Conservation (phyloP, 2,797 vertebrate genomes). For the Discoglossus pictus region DNA sequence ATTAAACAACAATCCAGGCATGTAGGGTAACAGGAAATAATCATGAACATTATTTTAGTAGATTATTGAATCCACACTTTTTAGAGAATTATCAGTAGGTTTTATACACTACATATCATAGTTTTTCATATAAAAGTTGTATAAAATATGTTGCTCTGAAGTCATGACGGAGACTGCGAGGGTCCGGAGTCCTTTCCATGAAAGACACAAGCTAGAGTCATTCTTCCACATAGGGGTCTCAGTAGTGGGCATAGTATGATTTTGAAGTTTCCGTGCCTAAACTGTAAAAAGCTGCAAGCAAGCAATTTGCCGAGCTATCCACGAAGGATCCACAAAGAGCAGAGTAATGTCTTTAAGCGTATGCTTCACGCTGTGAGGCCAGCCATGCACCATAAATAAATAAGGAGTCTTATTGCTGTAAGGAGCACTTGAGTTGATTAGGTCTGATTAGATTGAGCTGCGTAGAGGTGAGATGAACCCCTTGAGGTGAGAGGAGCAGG, state of each 20-base stretch:
- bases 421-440: slow-evolving; percentile 38
- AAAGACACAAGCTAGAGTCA: no score
- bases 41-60: no score
- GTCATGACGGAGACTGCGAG: no score
- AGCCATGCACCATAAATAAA: slow-evolving; percentile 44
- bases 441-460: slow-evolving; percentile 47
- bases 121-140: no score
- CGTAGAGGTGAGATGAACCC: slow-evolving; percentile 38
- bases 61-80: no score
- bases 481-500: slow-evolving; percentile 17
- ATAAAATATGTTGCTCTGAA: no score
- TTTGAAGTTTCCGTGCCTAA: slow-evolving; percentile 5
- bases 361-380: slow-evolving; percentile 21
- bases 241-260: background rate
- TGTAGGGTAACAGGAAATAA: no score
- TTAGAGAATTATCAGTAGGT: no score
- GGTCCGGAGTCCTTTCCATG: no score
- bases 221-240: no score
- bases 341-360: slow-evolving; percentile 24
- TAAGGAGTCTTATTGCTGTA: slow-evolving; percentile 30
- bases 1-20: no score
- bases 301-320: slow-evolving; percentile 37
- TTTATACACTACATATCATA: no score
- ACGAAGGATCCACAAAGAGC: slow-evolving; percentile 44
- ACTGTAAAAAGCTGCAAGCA: slow-evolving; percentile 38